Conservation (phyloP, 1,140 invertebrate genomes). For the Spodoptera litura region DNA sequence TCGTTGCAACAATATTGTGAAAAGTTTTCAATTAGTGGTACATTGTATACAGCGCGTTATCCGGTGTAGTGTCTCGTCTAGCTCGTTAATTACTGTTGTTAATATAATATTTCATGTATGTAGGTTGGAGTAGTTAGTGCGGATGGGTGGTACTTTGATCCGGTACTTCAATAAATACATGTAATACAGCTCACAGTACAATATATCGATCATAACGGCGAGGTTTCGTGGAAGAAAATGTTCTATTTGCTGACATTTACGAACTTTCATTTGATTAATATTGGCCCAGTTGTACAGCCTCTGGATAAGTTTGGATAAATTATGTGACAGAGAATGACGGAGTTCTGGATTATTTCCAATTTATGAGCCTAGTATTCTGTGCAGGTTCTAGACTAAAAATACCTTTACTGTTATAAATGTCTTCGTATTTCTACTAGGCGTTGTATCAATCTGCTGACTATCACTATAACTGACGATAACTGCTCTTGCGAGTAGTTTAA, state of each 20-base stretch:
- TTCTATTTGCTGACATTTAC: slow-evolving; percentile 1
- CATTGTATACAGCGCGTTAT: slow-evolving; percentile 16
- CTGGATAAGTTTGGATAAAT: no score
- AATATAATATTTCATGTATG: slow-evolving; percentile 45
- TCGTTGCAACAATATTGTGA: slow-evolving; percentile 6
- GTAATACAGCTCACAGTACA: slow-evolving; percentile 3
- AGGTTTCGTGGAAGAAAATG: background rate
- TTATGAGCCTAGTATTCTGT: no score
- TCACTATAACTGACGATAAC: background rate
- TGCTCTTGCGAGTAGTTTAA: background rate
- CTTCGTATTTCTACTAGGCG: no score
- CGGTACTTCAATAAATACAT: slow-evolving; percentile 6
- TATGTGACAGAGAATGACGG: no score
- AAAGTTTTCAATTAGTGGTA: slow-evolving; percentile 50
- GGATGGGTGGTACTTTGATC: slow-evolving; percentile 30
- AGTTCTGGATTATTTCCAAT: no score
- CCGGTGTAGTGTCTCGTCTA: slow-evolving; percentile 30
- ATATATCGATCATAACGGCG: background rate
- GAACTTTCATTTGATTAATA: slow-evolving; percentile 7
- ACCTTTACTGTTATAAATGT: no score
- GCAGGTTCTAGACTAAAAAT: no score
- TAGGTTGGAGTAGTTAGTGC: slow-evolving; percentile 25
- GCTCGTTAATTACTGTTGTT: slow-evolving; percentile 49
- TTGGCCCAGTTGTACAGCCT: no score
- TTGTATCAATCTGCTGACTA: no score